phyloP scores from a whole-genome alignment of 2,113 vertebrate genomes.

The Marcusenius ussheri region DNA sequence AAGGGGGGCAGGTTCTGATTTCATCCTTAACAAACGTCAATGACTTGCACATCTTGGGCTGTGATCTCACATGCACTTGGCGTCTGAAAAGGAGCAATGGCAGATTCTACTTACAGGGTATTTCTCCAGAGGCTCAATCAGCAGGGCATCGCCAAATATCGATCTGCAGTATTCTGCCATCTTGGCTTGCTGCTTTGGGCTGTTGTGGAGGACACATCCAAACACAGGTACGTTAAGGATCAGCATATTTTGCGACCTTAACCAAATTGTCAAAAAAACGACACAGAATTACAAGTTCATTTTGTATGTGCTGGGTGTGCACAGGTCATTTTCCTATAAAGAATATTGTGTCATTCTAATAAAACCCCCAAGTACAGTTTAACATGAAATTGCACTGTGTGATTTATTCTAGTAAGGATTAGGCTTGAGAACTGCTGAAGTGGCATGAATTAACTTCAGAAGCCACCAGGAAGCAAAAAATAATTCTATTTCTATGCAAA shows the following conservation, averaged over 20 bases:
- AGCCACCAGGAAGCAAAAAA: background rate
- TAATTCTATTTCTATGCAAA: background rate
- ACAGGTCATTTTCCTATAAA: background rate
- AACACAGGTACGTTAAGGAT: background rate
- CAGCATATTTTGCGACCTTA: background rate
- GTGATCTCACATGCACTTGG: background rate
- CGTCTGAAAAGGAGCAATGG: background rate
- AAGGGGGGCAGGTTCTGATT: background rate
- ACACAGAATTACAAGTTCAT: background rate
- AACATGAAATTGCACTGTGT: background rate
- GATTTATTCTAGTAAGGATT: background rate
- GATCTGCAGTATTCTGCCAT: conserved; percentile 97
- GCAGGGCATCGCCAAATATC: conserved; percentile 88
- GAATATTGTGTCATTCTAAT: background rate
- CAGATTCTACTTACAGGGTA: conserved; percentile 69
- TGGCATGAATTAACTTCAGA: background rate
- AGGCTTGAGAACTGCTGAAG: background rate
- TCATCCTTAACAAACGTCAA: background rate
- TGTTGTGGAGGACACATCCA: conserved; percentile 39
- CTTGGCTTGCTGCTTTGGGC: conserved; percentile 96
- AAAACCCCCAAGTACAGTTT: background rate
- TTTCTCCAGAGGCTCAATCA: conserved; percentile 91
- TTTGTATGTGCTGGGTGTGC: background rate
- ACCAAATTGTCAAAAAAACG: background rate
- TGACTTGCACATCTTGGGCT: background rate